phyloP scores from a whole-genome alignment of 2,888 invertebrate species.

The Sminthurinus aureus region DNA sequence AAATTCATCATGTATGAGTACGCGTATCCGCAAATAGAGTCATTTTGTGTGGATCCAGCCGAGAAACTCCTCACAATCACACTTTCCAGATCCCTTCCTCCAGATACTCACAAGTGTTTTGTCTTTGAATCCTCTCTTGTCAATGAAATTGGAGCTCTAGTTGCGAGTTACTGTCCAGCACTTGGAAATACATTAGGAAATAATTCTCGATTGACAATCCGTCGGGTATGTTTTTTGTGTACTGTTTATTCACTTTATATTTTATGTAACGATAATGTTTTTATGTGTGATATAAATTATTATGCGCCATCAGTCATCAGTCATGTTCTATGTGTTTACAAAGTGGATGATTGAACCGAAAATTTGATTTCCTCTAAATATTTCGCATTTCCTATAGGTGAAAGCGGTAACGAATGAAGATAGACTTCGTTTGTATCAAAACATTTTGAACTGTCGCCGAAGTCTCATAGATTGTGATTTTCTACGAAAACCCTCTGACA shows the following conservation, averaged over 20 bases:
- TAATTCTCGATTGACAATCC: slow-evolving; percentile 51
- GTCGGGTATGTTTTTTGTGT: slow-evolving; percentile 34
- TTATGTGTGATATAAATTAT: too few relatives aligned
- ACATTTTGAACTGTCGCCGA: slow-evolving; percentile 82
- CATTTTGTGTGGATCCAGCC: slow-evolving; percentile 88
- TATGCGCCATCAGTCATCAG: too few relatives aligned
- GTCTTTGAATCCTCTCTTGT: slow-evolving; percentile 91
- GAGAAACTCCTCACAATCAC: slow-evolving; percentile 92
- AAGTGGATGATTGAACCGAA: too few relatives aligned
- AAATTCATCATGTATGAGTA: slow-evolving; percentile 87
- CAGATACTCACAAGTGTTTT: slow-evolving; percentile 82
- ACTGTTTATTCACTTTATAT: not conserved
- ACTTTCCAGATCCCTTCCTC: slow-evolving; percentile 70
- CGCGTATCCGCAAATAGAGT: slow-evolving; percentile 88
- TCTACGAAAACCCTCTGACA: slow-evolving; percentile 79
- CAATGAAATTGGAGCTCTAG: slow-evolving; percentile 89
- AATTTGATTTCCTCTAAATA: not conserved
- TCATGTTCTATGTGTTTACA: not conserved
- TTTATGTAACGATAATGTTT: not conserved
- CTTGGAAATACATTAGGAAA: slow-evolving; percentile 65
- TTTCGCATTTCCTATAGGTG: slow-evolving; percentile 61
- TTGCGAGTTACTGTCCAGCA: slow-evolving; percentile 88
- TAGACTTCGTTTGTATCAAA: slow-evolving; percentile 84
- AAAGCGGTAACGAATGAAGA: slow-evolving; percentile 86
- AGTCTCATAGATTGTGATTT: slow-evolving; percentile 83